A percentile compares a stretch with the other conserved stretches of the same genome.
Conservation (phyloP, 1,140 invertebrate genomes). For the Conus ventricosus region DNA sequence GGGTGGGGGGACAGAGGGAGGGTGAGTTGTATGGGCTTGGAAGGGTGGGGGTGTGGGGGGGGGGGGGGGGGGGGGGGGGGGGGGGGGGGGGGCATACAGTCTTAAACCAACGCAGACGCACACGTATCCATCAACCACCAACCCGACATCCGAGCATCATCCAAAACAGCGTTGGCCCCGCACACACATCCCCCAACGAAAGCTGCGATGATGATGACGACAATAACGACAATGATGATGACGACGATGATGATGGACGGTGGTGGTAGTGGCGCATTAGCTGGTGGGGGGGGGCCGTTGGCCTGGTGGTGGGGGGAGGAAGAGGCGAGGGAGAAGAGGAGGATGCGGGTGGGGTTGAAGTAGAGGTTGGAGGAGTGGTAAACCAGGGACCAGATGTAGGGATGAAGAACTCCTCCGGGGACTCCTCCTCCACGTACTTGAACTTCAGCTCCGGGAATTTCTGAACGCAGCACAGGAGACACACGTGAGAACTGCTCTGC, state of each 20-base stretch:
- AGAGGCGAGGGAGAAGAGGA: constrained; percentile 67
- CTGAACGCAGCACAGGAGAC: constrained; percentile 74
- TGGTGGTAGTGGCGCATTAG: not conserved
- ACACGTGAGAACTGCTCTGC: not conserved
- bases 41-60: too few species aligned
- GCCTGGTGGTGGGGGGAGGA: not conserved
- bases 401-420: constrained; percentile 99
- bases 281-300: not conserved
- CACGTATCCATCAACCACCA: too few species aligned
- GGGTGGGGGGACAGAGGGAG: too few species aligned
- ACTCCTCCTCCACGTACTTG: constrained; percentile 98
- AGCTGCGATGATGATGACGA: not conserved
- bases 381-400: constrained; percentile 97
- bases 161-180: not conserved
- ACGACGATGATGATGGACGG: not conserved
- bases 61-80: too few species aligned
- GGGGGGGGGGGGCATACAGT: too few species aligned
- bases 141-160: too few species aligned
- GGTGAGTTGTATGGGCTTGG: too few species aligned
- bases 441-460: constrained; percentile 99
- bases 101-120: too few species aligned
- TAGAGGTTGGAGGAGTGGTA: constrained; percentile 73
- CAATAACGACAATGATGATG: not conserved
- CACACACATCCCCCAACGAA: not conserved
- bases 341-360: constrained; percentile 71